These are phyloP conservation scores for Pseudobourletiella spinata DNA, from an alignment of 1,140 invertebrate genomes.

Conservation along the genomic window DNA sequence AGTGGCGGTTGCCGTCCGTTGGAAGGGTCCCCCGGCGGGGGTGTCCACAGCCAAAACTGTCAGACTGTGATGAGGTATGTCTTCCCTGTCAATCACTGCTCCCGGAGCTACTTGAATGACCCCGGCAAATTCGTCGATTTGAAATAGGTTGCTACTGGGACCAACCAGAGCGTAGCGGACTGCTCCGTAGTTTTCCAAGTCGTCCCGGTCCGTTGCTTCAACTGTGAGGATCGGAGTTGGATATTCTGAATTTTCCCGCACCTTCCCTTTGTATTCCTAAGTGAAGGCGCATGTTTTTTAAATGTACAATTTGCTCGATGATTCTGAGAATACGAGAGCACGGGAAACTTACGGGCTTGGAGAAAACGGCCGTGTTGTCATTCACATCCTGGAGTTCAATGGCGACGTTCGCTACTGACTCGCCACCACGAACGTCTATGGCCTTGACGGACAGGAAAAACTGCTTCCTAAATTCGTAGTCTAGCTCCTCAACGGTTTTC, in stretches of 20 bases:
- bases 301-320: not conserved
- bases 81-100: slow-evolving; percentile 63
- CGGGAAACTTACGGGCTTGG: slow-evolving; percentile 51
- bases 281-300: slow-evolving; percentile 31
- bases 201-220: slow-evolving; percentile 60
- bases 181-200: slow-evolving; percentile 54
- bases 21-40: slow-evolving; percentile 50
- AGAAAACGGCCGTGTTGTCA: slow-evolving; percentile 64
- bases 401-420: slow-evolving; percentile 56
- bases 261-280: slow-evolving; percentile 56
- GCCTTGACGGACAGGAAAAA: slow-evolving; percentile 68
- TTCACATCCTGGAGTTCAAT: slow-evolving; percentile 60
- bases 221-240: slow-evolving; percentile 59
- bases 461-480: slow-evolving; percentile 51
- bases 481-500: slow-evolving; percentile 10
- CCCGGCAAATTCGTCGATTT: slow-evolving; percentile 57
- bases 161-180: slow-evolving; percentile 59
- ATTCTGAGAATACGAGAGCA: no score
- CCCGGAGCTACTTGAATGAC: slow-evolving; percentile 47
- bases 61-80: slow-evolving; percentile 56
- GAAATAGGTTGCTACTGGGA: slow-evolving; percentile 60
- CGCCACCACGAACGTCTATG: slow-evolving; percentile 61
- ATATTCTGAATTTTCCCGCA: slow-evolving; percentile 58
- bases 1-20: slow-evolving; percentile 49
- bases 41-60: slow-evolving; percentile 63